Conservation (phyloP, 2,888 invertebrate species). For the Scrobipalpa atriplicella region DNA sequence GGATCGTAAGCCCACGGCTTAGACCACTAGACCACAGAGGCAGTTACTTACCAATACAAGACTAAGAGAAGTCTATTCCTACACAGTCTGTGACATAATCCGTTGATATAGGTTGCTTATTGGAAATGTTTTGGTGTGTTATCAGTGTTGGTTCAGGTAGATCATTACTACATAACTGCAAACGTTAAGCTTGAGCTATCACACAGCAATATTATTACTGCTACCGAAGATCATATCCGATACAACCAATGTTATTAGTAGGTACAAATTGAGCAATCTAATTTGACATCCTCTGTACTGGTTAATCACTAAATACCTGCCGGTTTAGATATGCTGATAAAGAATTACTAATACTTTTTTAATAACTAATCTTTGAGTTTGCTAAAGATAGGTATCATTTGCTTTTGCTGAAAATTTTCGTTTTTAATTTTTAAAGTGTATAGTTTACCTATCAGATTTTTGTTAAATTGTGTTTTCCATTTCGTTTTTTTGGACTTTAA, state of each 20-base stretch:
- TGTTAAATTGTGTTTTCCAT: too few relatives aligned
- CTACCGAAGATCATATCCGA: not conserved
- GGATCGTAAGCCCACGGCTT: too few relatives aligned
- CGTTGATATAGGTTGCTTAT: not conserved
- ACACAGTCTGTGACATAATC: not conserved
- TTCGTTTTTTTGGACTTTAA: too few relatives aligned
- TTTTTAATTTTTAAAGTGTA: too few relatives aligned
- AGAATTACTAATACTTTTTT: too few relatives aligned
- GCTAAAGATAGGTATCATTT: too few relatives aligned
- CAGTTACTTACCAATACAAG: too few relatives aligned
- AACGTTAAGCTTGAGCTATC: conserved; percentile 1
- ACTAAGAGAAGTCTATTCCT: not conserved
- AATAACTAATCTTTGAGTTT: too few relatives aligned
- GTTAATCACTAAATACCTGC: not conserved
- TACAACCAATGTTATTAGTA: not conserved
- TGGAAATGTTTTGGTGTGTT: conserved; percentile 5
- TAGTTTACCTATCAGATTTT: too few relatives aligned
- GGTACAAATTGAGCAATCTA: conserved; percentile 5
- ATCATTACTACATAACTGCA: not conserved
- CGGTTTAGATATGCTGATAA: not conserved
- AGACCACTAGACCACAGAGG: too few relatives aligned
- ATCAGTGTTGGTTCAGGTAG: conserved; percentile 9
- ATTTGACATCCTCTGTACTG: not conserved
- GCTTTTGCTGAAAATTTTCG: too few relatives aligned
- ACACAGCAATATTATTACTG: not conserved